Percentiles rank a stretch among this genome's conserved stretches.
Evolutionary conservation across 2,113 vertebrate genomes (phyloP).

Genomic region (Egretta garzetta): DNA sequence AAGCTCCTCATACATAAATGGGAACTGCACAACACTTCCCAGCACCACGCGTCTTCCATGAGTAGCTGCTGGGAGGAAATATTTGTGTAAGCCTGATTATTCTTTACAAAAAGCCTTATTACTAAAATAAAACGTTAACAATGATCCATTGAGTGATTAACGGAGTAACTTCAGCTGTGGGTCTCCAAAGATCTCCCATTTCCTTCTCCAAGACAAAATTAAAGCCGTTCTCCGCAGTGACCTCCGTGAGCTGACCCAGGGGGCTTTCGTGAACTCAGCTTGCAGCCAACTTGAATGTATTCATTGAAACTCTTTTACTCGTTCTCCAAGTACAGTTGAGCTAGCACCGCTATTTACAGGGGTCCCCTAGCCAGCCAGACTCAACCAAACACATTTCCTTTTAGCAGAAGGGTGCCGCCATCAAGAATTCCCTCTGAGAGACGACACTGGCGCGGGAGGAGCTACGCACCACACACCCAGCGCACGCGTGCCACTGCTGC

Average conservation of each 20-base stretch:
- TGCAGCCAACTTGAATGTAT: neutral
- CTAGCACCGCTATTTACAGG: neutral
- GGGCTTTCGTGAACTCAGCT: neutral
- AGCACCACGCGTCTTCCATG: neutral
- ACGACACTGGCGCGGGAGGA: fast-evolving
- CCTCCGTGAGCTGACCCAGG: neutral
- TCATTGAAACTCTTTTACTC: neutral
- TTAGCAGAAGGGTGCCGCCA: neutral
- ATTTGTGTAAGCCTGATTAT: neutral
- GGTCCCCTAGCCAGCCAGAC: neutral
- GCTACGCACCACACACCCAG: fast-evolving
- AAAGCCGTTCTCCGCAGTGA: neutral
- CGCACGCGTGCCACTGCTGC: fast-evolving
- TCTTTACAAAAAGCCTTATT: neutral
- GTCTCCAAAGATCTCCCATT: neutral
- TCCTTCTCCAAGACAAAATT: neutral
- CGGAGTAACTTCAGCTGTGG: neutral
- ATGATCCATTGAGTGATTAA: conserved; percentile 26
- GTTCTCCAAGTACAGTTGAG: neutral
- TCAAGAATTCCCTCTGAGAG: neutral
- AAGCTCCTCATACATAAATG: neutral
- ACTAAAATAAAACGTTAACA: conserved; percentile 23
- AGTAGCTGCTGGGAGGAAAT: neutral
- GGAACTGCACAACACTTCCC: neutral
- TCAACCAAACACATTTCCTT: neutral